Percentiles rank a stretch among this genome's conserved stretches.
Conservation (phyloP, 1,140 invertebrate species). For the Pissodes strobi region DNA sequence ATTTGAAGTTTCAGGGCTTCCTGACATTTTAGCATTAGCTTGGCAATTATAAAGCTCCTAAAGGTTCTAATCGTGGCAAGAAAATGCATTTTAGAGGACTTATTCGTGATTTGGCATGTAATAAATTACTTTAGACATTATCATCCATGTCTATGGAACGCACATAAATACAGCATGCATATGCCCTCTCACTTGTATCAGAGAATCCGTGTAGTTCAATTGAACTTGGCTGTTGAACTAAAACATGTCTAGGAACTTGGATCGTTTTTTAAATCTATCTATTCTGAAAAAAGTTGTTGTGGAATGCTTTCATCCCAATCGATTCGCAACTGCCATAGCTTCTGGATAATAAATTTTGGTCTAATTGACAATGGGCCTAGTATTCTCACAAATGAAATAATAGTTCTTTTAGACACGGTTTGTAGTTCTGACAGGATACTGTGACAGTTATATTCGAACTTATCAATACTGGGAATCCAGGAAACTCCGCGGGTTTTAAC, state of each 20-base stretch:
- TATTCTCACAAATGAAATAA: slow-evolving; percentile 52
- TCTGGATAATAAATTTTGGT: slow-evolving; percentile 56
- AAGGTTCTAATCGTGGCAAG: slow-evolving; percentile 32
- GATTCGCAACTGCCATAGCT: slow-evolving; percentile 34
- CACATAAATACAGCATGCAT: slow-evolving; percentile 6
- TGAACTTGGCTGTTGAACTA: neutral
- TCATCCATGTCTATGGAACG: neutral
- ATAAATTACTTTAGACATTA: slow-evolving; percentile 1
- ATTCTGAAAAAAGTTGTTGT: slow-evolving; percentile 51
- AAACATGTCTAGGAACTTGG: slow-evolving; percentile 10
- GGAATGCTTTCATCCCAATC: slow-evolving; percentile 50
- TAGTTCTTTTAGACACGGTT: slow-evolving; percentile 48
- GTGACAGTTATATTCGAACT: neutral
- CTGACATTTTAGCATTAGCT: slow-evolving; percentile 13
- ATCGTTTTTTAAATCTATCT: slow-evolving; percentile 2
- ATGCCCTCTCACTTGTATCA: slow-evolving; percentile 32
- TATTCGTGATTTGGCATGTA: slow-evolving; percentile 24
- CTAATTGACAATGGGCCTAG: slow-evolving; percentile 51
- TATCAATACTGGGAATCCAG: slow-evolving; percentile 32
- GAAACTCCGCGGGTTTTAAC: slow-evolving; percentile 45
- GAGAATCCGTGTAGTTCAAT: slow-evolving; percentile 5
- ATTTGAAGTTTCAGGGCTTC: neutral
- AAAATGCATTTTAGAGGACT: slow-evolving; percentile 22
- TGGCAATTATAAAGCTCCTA: slow-evolving; percentile 15
- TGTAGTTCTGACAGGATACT: too few species aligned